phyloP scores from a whole-genome alignment of 2,888 invertebrate species.

The Ophraella communa region DNA sequence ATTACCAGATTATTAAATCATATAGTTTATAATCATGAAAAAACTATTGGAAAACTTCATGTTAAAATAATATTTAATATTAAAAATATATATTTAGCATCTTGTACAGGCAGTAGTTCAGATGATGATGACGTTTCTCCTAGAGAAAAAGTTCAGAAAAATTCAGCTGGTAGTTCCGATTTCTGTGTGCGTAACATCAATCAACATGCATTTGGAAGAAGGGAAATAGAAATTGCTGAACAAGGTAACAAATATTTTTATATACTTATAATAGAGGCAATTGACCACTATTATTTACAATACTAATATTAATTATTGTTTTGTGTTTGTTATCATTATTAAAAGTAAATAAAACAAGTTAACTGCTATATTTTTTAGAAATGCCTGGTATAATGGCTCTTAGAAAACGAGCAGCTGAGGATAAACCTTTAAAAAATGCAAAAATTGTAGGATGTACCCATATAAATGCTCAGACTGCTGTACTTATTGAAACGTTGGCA shows the following conservation, averaged over 20 bases:
- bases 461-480: slow-evolving; percentile 98
- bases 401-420: slow-evolving; percentile 88
- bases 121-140: slow-evolving; percentile 95
- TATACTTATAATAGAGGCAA: not conserved
- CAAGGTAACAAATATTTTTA: slow-evolving; percentile 66
- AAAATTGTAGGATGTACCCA: slow-evolving; percentile 96
- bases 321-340: too few relatives aligned
- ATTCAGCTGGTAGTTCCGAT: slow-evolving; percentile 81
- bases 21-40: not conserved
- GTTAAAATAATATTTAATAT: not conserved
- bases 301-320: too few relatives aligned
- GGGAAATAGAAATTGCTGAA: slow-evolving; percentile 98
- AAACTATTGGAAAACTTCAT: not conserved
- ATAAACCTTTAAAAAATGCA: slow-evolving; percentile 94
- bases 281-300: too few relatives aligned
- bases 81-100: slow-evolving; percentile 49
- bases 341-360: not conserved
- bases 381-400: slow-evolving; percentile 98
- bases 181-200: slow-evolving; percentile 95
- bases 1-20: too few relatives aligned
- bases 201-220: slow-evolving; percentile 90
- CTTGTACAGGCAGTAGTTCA: slow-evolving; percentile 83
- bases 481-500: slow-evolving; percentile 87
- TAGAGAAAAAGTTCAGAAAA: slow-evolving; percentile 89
- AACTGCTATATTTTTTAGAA: slow-evolving; percentile 64